Percentiles rank a stretch among this genome's conserved stretches.
Conservation (phyloP, 2,113 vertebrate genomes). For the Lycocorax pyrrhopterus region DNA sequence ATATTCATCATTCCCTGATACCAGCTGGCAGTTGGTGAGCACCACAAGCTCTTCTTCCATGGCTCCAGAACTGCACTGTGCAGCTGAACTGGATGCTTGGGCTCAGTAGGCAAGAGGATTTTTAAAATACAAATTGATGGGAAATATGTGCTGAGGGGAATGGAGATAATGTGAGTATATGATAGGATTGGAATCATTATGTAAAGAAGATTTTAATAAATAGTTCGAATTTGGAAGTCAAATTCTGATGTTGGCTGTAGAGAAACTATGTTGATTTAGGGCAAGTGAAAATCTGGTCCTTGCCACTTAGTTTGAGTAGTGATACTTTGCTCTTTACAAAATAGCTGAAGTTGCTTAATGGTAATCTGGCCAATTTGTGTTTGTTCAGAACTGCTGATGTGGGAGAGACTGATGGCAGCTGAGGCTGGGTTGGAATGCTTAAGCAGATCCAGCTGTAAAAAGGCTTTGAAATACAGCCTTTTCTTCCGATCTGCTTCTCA, state of each 20-base stretch:
- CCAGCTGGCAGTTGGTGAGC: not conserved
- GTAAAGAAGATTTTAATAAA: not conserved
- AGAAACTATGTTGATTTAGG: not conserved
- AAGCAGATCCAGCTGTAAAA: constrained; percentile 4
- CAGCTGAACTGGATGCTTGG: not conserved
- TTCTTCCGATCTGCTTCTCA: not conserved
- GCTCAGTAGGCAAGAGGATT: not conserved
- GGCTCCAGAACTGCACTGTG: not conserved
- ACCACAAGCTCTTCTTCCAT: not conserved
- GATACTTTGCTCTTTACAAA: not conserved
- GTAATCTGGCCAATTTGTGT: constrained; percentile 20
- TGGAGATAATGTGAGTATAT: not conserved
- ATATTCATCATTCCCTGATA: not conserved
- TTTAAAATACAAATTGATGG: not conserved
- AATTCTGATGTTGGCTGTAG: not conserved
- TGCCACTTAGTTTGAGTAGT: not conserved
- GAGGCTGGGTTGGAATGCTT: constrained; percentile 15
- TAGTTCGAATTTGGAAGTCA: not conserved
- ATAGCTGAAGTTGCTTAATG: constrained; percentile 38
- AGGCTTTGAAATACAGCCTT: not conserved
- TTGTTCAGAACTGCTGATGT: constrained; percentile 42
- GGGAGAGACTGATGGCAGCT: constrained; percentile 3
- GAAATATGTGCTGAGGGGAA: not conserved
- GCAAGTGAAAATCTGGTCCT: not conserved
- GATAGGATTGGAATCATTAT: not conserved